Conservation (phyloP, 2,797 vertebrate genomes). For the Limosa lapponica region DNA sequence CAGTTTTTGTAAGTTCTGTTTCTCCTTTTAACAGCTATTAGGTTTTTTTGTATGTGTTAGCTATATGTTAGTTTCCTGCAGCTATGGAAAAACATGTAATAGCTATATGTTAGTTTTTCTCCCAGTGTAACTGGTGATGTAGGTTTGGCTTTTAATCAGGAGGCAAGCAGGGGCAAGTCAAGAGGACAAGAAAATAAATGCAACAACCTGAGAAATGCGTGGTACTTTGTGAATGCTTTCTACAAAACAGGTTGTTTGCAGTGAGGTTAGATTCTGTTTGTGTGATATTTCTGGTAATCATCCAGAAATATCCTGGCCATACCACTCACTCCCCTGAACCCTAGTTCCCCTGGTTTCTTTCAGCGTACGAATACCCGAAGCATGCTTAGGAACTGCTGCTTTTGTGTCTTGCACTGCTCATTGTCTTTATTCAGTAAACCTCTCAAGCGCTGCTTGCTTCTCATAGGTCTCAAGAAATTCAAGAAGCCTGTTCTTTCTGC, state of each 20-base stretch:
- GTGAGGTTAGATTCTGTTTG: background rate
- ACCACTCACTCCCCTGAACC: fast-evolving
- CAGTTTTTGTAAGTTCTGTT: fast-evolving
- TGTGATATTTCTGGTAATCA: background rate
- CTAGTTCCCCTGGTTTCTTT: background rate
- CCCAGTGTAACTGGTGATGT: fast-evolving
- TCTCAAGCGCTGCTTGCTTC: background rate
- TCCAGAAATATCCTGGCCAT: background rate
- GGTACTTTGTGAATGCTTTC: background rate
- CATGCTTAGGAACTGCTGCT: background rate
- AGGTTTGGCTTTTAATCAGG: background rate
- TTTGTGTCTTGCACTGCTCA: background rate
- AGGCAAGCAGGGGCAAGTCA: background rate
- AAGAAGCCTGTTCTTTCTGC: background rate
- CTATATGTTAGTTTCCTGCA: background rate
- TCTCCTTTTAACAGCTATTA: background rate
- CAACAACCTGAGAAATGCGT: background rate
- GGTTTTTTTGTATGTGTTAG: background rate
- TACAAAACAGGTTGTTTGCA: background rate
- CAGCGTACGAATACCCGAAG: fast-evolving
- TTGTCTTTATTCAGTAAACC: background rate
- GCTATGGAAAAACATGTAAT: background rate
- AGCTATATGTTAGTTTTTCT: background rate
- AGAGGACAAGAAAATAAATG: background rate
- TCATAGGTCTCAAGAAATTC: background rate